Evolutionary conservation across 2,113 vertebrate species (phyloP).

Genomic region (Equus quagga): DNA sequence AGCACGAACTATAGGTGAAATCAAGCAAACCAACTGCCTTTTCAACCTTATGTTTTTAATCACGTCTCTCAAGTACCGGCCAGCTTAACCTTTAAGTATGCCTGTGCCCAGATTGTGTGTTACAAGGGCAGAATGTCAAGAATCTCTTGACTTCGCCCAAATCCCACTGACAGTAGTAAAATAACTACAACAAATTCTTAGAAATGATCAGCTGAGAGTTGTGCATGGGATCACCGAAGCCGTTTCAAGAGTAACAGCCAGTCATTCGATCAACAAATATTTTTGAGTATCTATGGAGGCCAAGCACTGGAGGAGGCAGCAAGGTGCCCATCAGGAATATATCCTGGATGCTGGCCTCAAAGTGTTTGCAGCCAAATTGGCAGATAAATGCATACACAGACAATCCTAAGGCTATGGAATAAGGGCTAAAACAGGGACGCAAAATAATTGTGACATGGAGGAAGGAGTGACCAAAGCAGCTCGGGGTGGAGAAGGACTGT

Average conservation of each 20-base stretch:
- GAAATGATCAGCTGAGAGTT: neutral
- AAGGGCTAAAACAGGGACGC: neutral
- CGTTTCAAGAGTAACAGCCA: neutral
- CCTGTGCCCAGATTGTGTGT: constrained; percentile 42
- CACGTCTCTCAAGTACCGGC: constrained; percentile 62
- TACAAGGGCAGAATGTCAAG: constrained; percentile 45
- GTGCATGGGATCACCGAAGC: neutral
- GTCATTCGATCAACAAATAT: neutral
- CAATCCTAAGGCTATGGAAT: neutral
- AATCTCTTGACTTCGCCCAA: constrained; percentile 62
- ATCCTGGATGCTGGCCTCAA: neutral
- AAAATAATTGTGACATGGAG: neutral
- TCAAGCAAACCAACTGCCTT: constrained; percentile 50
- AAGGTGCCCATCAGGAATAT: neutral
- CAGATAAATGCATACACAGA: neutral
- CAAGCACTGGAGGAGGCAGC: neutral
- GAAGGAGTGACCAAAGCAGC: neutral
- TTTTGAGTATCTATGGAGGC: neutral
- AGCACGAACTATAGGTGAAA: constrained; percentile 9
- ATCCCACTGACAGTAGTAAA: constrained; percentile 55
- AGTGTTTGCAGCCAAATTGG: neutral
- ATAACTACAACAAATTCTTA: constrained; percentile 14
- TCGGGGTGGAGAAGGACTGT: neutral
- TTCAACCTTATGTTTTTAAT: constrained; percentile 67
- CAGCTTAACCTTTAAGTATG: constrained; percentile 78